Base-by-base conservation (phyloP, 2,113 vertebrate species). In the Cyprinodon brontotheroides region DNA sequence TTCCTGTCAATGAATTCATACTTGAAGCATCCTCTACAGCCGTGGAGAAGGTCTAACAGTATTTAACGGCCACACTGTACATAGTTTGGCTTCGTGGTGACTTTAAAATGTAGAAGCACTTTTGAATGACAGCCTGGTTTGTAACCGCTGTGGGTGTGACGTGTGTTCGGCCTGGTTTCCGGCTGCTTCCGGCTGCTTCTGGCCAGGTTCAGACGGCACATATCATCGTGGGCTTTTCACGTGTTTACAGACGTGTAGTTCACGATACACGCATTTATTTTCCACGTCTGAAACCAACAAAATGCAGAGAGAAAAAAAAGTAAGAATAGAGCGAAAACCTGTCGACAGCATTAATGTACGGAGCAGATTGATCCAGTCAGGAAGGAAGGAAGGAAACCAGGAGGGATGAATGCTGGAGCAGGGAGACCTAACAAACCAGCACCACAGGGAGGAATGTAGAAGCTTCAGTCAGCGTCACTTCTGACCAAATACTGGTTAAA, bases 81-180 rank as follows among this genome's bases (percentile, higher is more conserved):
- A 86, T 57, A 82, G 59, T 40, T 29, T 62, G 53, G 76, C 59
- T 77, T 40, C 59, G 84, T 80, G 69, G 81, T 81, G 75, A 84
- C 77, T 73, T 72, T 85, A 76, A 82, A 79, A 74, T 86, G 79
- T 87, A 86, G 70, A 82, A 64, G 70, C 78, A 74, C 22, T 80
- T 65, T 75, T 70, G 80, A 83, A 82, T 77, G 70, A 80, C 65
- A 67, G 41, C n/a, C 45, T 61, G 43, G 72, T 75, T 67, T 84
- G 68, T 87, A 85, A 66, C 72, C 85, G 50, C 14, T 75, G 57
- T 62, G 65, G 48, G 61, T 70, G 57, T 64, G 57, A 43, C 48
- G 45, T 75, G 43, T n/a, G 69, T 10, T 63, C 41, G 60, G 61
- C 29, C 14, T 38, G 61, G 13, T 38, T 62, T 62, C 61, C 14